Evolutionary conservation across 2,888 invertebrate species (phyloP).

Genomic region (Dione vanillae): DNA sequence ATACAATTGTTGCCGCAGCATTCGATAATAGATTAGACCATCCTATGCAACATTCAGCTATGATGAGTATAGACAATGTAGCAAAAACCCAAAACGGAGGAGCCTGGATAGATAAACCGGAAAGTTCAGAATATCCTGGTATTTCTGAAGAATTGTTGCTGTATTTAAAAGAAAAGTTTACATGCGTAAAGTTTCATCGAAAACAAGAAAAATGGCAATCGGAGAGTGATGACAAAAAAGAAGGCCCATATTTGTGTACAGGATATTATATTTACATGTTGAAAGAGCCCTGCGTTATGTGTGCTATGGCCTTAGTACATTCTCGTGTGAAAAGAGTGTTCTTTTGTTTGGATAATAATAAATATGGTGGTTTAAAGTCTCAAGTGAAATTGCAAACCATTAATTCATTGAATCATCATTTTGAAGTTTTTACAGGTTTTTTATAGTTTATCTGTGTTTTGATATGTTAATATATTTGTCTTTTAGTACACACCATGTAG

Average conservation of each 20-base stretch:
- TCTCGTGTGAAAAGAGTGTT: slow-evolving; percentile 93
- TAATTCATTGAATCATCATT: slow-evolving; percentile 94
- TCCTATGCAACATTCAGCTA: slow-evolving; percentile 92
- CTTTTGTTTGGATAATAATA: slow-evolving; percentile 83
- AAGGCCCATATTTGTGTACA: slow-evolving; percentile 92
- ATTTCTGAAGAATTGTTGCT: slow-evolving; percentile 68
- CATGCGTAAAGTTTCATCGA: slow-evolving; percentile 66
- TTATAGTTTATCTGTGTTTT: slow-evolving; percentile 1
- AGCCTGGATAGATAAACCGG: slow-evolving; percentile 76
- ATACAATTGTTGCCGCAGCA: slow-evolving; percentile 87
- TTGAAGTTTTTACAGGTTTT: slow-evolving; percentile 91
- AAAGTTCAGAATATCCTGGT: slow-evolving; percentile 55
- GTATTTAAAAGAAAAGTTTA: slow-evolving; percentile 64
- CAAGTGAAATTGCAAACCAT: slow-evolving; percentile 90
- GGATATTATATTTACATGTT: slow-evolving; percentile 93
- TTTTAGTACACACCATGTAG: too few relatives aligned
- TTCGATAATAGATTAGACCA: slow-evolving; percentile 84
- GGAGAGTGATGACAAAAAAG: slow-evolving; percentile 49
- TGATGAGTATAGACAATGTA: slow-evolving; percentile 94
- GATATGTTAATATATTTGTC: too few relatives aligned
- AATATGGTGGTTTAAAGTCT: slow-evolving; percentile 89
- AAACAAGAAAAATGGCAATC: slow-evolving; percentile 64
- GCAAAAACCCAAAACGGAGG: slow-evolving; percentile 93
- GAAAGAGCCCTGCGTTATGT: slow-evolving; percentile 96
- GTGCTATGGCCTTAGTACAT: slow-evolving; percentile 97